Conservation (phyloP, 2,113 vertebrate species). For the Oreochromis niloticus region DNA sequence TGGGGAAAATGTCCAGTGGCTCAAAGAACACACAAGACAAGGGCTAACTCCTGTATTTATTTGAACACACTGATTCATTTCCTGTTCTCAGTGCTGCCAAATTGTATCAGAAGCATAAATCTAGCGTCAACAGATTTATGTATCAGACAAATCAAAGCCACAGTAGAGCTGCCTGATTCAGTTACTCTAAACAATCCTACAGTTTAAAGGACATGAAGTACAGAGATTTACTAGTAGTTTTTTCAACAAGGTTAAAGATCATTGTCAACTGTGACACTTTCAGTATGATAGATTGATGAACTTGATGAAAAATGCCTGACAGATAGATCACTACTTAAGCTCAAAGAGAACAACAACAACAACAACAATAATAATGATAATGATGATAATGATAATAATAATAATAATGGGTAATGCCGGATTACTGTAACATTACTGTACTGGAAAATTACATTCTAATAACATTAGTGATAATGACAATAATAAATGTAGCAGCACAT, state of each 20-base stretch:
- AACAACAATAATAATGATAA: accelerated
- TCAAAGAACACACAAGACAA: not conserved
- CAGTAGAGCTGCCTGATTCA: not conserved
- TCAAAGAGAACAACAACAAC: accelerated
- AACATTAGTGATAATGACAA: not conserved
- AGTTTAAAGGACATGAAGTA: not conserved
- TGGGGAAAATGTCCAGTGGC: not conserved
- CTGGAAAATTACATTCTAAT: not conserved
- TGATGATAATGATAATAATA: accelerated
- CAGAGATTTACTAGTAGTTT: not conserved
- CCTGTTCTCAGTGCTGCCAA: not conserved
- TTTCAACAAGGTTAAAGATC: not conserved
- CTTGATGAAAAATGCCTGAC: not conserved
- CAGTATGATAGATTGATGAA: not conserved
- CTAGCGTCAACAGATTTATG: not conserved
- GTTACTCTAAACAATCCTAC: not conserved
- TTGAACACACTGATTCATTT: not conserved
- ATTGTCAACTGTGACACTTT: not conserved
- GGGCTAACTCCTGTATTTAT: not conserved
- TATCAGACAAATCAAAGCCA: not conserved
- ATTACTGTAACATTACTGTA: not conserved
- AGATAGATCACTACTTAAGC: not conserved
- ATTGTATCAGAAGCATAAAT: not conserved
- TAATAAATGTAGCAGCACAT: not conserved
- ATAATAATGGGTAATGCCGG: not conserved